A percentile compares a stretch with the other conserved stretches of the same genome.
phyloP scores from a whole-genome alignment of 2,888 invertebrate species.

The Thumatha senex region DNA sequence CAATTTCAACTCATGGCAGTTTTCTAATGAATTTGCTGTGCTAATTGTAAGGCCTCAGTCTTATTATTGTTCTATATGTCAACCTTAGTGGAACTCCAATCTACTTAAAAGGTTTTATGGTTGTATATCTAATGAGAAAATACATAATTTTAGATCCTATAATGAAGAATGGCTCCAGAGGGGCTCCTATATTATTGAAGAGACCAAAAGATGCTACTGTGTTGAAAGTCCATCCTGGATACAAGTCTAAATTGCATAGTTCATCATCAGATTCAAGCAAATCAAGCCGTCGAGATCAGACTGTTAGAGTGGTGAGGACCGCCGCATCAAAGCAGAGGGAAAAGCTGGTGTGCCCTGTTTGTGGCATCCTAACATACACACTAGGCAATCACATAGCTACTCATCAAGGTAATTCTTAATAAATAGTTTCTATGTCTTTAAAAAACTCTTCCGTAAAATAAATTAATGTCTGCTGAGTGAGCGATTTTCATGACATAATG shows the following conservation, averaged over 20 bases:
- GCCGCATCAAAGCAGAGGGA: conserved; percentile 63
- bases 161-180: conserved; percentile 70
- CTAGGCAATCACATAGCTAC: conserved; percentile 76
- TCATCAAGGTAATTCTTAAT: conserved; percentile 64
- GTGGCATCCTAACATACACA: conserved; percentile 76
- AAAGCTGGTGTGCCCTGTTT: conserved; percentile 78
- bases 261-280: conserved; percentile 34
- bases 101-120: no score
- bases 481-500: no score
- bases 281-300: conserved; percentile 49
- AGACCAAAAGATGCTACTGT: conserved; percentile 76
- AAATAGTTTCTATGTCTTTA: not conserved
- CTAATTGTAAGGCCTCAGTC: no score
- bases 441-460: no score
- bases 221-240: conserved; percentile 62
- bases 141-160: conserved; percentile 62
- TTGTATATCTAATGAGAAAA: not conserved
- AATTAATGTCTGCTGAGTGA: no score
- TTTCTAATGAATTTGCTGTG: no score
- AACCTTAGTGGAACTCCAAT: no score
- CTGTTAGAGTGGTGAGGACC: conserved; percentile 54
- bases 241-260: conserved; percentile 44
- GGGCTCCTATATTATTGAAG: conserved; percentile 70
- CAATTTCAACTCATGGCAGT: no score
- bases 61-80: no score